Evolutionary conservation across 2,888 invertebrate species (phyloP), one percentile per base, ranked within the genome.

Genomic region (Hydriomena furcata): DNA sequence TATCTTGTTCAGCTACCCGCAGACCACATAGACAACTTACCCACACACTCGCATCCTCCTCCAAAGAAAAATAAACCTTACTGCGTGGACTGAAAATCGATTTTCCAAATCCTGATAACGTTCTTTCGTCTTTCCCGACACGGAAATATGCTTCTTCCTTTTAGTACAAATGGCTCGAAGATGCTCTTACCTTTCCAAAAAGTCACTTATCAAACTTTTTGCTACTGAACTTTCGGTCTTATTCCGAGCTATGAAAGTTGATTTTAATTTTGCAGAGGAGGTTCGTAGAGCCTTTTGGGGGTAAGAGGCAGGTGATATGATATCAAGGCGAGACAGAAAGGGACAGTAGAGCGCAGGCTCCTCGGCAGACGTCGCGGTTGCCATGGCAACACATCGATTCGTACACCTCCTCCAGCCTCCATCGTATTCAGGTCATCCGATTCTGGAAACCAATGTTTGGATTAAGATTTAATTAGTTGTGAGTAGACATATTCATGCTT

Each of bases 351-450:
- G 85, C 83, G 85, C 89, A 88, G 87, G 80, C 86, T 88, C 81
- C 88, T 88, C 87, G 85, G 89, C 89, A 90, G 90, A 89, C 90
- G 88, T 90, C 84, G 88, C 89, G 77, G 89, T 90, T 75, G 82
- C 79, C 73, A 86, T 88, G 78, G 83, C 71, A 79, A 86, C 88
- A 71, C 88, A 90, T 90, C 90, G 90, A 90, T 90, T 87, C 80
- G 79, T 72, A 76, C 73, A 75, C 71, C 79, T 72, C 76, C 65
- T 31, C 43, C 65, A 82, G 81, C 84, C 84, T 81, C 82, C 76
- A 61, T 21, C 65, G 82, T 79, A 89, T 88, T 76, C 88, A 88
- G 89, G 88, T 89, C 89, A 89, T 87, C 82, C 75, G 69, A 73
- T 75, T 69, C 67, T 67, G 65, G 30, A 62, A 67, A 50, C 52